Evolutionary conservation across 2,113 vertebrate genomes (phyloP), one percentile per base, ranked within the genome.

Genomic region (Hystrix brachyura): DNA sequence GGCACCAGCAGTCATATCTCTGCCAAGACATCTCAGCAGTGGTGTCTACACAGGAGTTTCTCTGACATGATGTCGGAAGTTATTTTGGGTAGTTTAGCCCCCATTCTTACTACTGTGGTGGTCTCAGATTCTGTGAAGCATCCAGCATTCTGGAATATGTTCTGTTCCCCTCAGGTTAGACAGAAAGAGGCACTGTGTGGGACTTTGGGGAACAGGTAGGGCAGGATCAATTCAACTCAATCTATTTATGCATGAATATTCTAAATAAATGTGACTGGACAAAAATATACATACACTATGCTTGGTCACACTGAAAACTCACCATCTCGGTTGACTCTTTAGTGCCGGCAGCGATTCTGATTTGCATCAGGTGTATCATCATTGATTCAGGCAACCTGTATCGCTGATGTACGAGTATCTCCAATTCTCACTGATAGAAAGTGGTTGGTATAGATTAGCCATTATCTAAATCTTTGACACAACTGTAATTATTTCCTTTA

Each of bases 331-430:
- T 46, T 82, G 34, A 9, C 10, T 0, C 69, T 17, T 69, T 71
- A 65, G 29, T 71, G 0, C 5, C 85, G 38, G 7, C 3, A 97
- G 7, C 25, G 65, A 53, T 72, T 88, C 32, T 85, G 11, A 85
- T 25, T 93, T 87, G 64, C 1, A 79, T 21, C 48, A 15, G 1
- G 32, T 94, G 71, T 25, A 83, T 93, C 62, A 53, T n/a, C 71
- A 86, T 67, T 93, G 55, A 94, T 86, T 91, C 82, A 87, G 89
- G 60, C 90, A 91, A 85, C 1, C 9, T 27, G 4, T 78, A 46
- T 86, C 95, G 4, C 38, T 19, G 34, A 86, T 14, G 19, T 91
- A 3, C 14, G 55, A 2, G 1, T 78, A 0, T 69, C 86, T 93
- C 19, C 7, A 90, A 8, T 10, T 55, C 87, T 85, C 11, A 46